Base-by-base conservation (phyloP, 2,888 invertebrate genomes). In the Acronicta psi region DNA sequence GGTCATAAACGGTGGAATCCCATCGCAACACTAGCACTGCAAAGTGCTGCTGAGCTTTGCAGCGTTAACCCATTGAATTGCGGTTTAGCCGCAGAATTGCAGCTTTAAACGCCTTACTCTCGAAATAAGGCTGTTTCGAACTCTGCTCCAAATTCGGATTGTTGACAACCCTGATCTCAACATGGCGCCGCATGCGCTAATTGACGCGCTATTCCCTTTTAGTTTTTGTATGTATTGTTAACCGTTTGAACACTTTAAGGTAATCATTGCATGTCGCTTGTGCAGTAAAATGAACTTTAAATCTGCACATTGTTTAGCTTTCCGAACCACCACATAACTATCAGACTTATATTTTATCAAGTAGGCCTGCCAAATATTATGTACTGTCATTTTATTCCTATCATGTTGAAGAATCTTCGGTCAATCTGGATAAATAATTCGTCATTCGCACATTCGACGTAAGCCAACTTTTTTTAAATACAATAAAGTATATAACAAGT, bases 81-180 rank as follows among this genome's bases (percentile, higher is more conserved):
- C 50, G 73, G 75, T 75, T 74, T 53, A 72, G 55, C 69, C 61
- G 40, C 73, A 61, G 55, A 69, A 75, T 73, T 75, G 75, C 75
- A 72, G 75, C 73, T 59, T 65, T 75, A 74, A 73, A 72, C 52
- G 75, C 75, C 73, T 72, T 72, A 64, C 60, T 25, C 18, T 52
- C 18, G 43, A 62, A 60, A 61, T 71, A 52, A 59, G 65, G 59
- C 68, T 57, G 61, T 57, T 71, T 43, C 57, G 72, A 71, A 67
- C 46, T 57, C 60, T 11, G 47, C 31, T 53, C 45, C 31, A 53
- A 75, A 66, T 75, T 65, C 55, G 51, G 36, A 69, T 50, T 58
- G 73, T 71, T 72, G 73, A 69, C 75, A 75, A 61, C 75, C 65
- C 65, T 69, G 69, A 55, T 57, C 45, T 20, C 61, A 69, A 50